phyloP scores from a whole-genome alignment of 2,113 vertebrate genomes.

The Sylvietta virens region DNA sequence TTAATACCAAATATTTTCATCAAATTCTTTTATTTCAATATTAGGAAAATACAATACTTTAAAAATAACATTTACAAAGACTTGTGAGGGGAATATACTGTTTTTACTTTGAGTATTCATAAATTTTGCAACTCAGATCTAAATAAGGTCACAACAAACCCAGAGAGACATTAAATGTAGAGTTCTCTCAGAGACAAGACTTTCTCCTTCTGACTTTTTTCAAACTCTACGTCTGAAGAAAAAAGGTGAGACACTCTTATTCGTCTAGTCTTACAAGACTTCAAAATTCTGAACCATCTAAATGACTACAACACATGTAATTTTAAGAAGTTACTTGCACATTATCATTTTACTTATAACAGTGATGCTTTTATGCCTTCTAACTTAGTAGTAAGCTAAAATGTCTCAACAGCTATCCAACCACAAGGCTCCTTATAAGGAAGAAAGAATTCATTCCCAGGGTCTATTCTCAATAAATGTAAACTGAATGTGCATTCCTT shows the following conservation, averaged over 20 bases:
- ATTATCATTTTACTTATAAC: background rate
- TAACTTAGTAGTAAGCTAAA: background rate
- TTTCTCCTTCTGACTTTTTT: background rate
- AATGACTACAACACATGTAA: background rate
- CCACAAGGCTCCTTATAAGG: conserved; percentile 5
- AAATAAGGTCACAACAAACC: background rate
- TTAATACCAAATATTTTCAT: background rate
- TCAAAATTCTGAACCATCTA: background rate
- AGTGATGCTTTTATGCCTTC: background rate
- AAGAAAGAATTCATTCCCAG: conserved; percentile 24
- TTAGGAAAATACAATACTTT: background rate
- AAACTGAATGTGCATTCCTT: conserved; percentile 16
- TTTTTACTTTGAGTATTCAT: background rate
- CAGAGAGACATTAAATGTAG: background rate
- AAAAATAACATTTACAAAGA: background rate
- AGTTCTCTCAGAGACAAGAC: background rate
- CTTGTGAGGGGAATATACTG: background rate
- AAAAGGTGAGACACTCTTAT: background rate
- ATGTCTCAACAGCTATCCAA: background rate
- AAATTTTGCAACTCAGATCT: background rate
- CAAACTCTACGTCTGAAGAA: background rate
- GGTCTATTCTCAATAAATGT: background rate
- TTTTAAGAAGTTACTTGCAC: background rate
- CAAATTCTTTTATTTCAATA: background rate
- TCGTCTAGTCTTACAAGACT: background rate